phyloP scores from a whole-genome alignment of 2,797 vertebrate genomes.

The Luscinia megarhynchos region DNA sequence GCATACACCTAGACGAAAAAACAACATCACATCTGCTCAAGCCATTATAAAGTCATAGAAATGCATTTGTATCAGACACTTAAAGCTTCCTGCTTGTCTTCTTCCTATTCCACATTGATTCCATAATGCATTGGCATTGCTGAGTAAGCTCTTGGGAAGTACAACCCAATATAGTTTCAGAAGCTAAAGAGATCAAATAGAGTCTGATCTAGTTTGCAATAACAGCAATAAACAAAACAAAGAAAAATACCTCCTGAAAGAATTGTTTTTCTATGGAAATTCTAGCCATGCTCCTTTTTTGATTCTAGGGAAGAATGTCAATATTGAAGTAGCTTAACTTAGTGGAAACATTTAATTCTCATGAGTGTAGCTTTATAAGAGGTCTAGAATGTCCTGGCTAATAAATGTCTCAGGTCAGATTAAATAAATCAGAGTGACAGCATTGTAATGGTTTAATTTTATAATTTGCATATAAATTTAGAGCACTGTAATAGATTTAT shows the following conservation, averaged over 20 bases:
- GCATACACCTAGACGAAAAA: not conserved
- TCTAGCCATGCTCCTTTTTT: not conserved
- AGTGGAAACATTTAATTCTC: constrained; percentile 37
- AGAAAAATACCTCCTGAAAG: not conserved
- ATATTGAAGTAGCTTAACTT: constrained; percentile 21
- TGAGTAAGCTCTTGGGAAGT: not conserved
- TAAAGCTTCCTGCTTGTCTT: not conserved
- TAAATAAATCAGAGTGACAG: not conserved
- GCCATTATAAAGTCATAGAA: constrained; percentile 15
- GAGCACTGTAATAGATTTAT: not conserved
- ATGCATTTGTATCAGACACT: not conserved
- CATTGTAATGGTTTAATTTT: not conserved
- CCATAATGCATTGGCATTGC: not conserved
- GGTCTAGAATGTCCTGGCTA: not conserved
- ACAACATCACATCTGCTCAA: constrained; percentile 2
- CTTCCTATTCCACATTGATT: constrained; percentile 3
- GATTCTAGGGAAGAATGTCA: not conserved
- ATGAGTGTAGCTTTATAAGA: not conserved
- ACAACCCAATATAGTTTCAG: not conserved
- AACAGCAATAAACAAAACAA: not conserved
- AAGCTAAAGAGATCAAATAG: not conserved
- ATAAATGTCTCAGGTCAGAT: not conserved
- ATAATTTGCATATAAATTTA: constrained; percentile 21
- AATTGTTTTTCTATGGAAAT: constrained; percentile 10
- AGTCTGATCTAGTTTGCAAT: not conserved